Base-by-base conservation (phyloP, 2,113 vertebrate genomes). In the Lophius piscatorius region DNA sequence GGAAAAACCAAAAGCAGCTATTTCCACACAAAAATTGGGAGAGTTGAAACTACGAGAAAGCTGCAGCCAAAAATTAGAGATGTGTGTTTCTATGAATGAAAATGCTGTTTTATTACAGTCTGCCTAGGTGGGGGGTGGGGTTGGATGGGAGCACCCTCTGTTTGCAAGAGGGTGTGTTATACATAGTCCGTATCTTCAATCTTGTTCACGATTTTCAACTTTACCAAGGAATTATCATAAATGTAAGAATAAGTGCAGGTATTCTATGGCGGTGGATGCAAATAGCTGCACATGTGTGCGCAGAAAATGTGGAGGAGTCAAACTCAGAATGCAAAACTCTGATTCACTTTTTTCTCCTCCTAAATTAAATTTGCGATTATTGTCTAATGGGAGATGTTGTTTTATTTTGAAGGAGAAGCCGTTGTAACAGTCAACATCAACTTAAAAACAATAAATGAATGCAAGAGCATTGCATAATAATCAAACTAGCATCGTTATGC, bases 11-110 rank as follows among this genome's bases (percentile, higher is more conserved):
- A 82, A 86, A 61, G 57, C 70, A 52, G 22, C 33, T 36, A 47
- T 64, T 72, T 60, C 54, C 52, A 16, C 44, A 63, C n/a, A 52
- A 50, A 74, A 46, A 69, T 57, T 48, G 39, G 7, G 52, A 34
- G 47, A 36, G 48, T 56, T 36, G 85, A 89, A 89, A 84, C 51
- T 36, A 56, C 89, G 79, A 88, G 88, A 91, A 83, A 36, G 34
- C 63, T 59, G 70, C 70, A 20, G 72, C 52, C 49, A 57, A 76
- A 85, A 47, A 68, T 66, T 58, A 57, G 16, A 70, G 48, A 63
- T 33, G 62, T 76, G 31, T 42, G 29, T 28, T 55, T 31, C 47
- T 24, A 11, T 85, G 76, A 79, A 80, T 77, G 64, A 73, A 84
- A 87, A 67, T 49, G 80, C 81, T 67, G 76, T 59, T 74, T 73